A percentile compares a stretch with the other conserved stretches of the same genome.
Conservation (phyloP, 2,888 invertebrate species). For the Drosophila tanythrix region DNA sequence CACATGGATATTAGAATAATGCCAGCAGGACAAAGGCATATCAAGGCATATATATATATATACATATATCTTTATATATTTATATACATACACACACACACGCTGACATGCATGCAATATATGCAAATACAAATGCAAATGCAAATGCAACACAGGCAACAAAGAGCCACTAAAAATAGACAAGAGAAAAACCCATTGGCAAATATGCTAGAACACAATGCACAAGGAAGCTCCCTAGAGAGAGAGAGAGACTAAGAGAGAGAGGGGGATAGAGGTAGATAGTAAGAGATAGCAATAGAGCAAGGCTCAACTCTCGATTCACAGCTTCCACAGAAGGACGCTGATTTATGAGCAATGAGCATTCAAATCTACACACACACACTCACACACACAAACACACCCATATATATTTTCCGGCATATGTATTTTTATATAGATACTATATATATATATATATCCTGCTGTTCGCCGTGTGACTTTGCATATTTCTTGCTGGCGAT, state of each 20-base stretch:
- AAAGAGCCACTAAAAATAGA: not conserved
- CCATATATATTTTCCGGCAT: slow-evolving; percentile 32
- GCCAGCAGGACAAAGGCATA: slow-evolving; percentile 59
- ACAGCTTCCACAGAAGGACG: slow-evolving; percentile 42
- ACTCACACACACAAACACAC: slow-evolving; percentile 6
- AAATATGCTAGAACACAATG: slow-evolving; percentile 58
- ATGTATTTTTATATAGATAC: slow-evolving; percentile 3
- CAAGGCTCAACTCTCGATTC: slow-evolving; percentile 15
- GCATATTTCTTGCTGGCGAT: slow-evolving; percentile 65
- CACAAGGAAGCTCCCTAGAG: not conserved
- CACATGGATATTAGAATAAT: slow-evolving; percentile 74
- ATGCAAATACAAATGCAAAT: slow-evolving; percentile 14
- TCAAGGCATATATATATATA: slow-evolving; percentile 39
- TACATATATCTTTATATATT: slow-evolving; percentile 41
- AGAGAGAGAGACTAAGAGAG: not conserved
- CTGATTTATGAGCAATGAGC: slow-evolving; percentile 66
- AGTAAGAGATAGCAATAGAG: not conserved
- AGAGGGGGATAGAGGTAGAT: not conserved
- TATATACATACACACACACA: slow-evolving; percentile 34
- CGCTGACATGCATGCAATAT: not conserved
- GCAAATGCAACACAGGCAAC: slow-evolving; percentile 21
- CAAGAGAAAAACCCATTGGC: slow-evolving; percentile 52
- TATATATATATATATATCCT: slow-evolving; percentile 45
- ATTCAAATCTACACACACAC: slow-evolving; percentile 32
- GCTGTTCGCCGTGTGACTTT: slow-evolving; percentile 64